Evolutionary conservation across 1,140 invertebrate genomes (phyloP), one percentile per base, ranked within the genome.

Genomic region (Kradibia gibbosae): DNA sequence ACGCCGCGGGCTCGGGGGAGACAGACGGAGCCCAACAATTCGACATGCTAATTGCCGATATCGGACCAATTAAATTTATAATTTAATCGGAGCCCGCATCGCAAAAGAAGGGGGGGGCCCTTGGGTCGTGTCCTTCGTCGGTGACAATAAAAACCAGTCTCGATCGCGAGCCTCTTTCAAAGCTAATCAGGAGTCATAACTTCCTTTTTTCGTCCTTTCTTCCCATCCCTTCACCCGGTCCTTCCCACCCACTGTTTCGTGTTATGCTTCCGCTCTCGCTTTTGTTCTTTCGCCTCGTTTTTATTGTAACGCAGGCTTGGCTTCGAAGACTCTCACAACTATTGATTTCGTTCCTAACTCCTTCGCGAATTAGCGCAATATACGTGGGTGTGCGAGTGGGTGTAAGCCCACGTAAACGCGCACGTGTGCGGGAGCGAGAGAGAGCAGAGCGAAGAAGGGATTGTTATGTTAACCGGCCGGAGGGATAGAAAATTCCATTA

Each of bases 11-110:
- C 8, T 3, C 4, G 57, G 1, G 28, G 1, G 28, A 5, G 57
- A 3, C 15, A 62, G n/a, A 5, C 55, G 55, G 55, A 28, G 48
- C 48, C 48, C 25, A 60, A 3, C 28, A 1, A 2, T 28, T 4
- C 17, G 60, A 65, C 34, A 67, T 39, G 62, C 62, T 67, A 39
- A 67, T 67, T 67, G 34, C 5, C 34, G 1, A 39, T 67, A 67
- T 67, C 20, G 34, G 62, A 22, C 20, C 25, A 67, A 67, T 67
- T 65, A 65, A 65, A 20, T 10, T 36, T 39, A 15, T 39, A 39
- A 67, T 67, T 67, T 67, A 67, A 67, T 67, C 62, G n/a, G 62
- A 17, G 34, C 34, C 22, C 20, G 62, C 17, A 67, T 67, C 62
- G 62, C 2, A 34, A 39, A 39, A 25, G 8, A 57, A 25, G 55